Percentiles rank a stretch among this genome's conserved stretches.
Evolutionary conservation across 2,113 vertebrate species (phyloP).

Genomic region (Cyphomyrus discorhynchus): DNA sequence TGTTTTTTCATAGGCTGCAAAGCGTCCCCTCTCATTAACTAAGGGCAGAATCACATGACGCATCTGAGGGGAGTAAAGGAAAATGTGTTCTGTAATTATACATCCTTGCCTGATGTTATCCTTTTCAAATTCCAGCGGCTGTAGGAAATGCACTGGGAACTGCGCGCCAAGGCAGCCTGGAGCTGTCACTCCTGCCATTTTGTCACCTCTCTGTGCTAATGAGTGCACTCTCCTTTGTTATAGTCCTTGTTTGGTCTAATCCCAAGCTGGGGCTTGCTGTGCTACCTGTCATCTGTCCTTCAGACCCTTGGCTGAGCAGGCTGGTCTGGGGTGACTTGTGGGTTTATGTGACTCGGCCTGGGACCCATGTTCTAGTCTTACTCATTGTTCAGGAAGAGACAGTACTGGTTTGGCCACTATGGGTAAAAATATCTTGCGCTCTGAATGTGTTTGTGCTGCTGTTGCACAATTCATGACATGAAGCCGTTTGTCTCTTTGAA

Average conservation of each 20-base stretch:
- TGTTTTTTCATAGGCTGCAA: neutral
- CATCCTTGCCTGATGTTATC: neutral
- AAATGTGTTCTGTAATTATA: neutral
- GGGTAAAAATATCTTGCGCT: neutral
- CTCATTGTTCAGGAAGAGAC: neutral
- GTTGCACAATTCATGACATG: neutral
- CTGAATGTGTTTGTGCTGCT: neutral
- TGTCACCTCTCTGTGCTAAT: neutral
- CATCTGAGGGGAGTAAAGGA: neutral
- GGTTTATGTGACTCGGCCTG: neutral
- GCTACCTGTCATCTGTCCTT: neutral
- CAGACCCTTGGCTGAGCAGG: neutral
- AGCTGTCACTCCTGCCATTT: neutral
- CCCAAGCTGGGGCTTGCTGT: neutral
- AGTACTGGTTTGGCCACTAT: neutral
- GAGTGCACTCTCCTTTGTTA: neutral
- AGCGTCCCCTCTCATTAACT: neutral
- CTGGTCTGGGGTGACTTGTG: neutral
- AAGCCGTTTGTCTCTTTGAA: neutral
- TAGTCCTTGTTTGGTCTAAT: neutral
- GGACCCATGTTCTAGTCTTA: neutral
- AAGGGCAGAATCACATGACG: neutral
- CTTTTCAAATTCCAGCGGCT: neutral
- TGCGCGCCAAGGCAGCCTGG: neutral
- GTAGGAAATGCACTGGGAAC: neutral